phyloP scores from a whole-genome alignment of 2,888 invertebrate species.

The Drosophila kambysellisi region DNA sequence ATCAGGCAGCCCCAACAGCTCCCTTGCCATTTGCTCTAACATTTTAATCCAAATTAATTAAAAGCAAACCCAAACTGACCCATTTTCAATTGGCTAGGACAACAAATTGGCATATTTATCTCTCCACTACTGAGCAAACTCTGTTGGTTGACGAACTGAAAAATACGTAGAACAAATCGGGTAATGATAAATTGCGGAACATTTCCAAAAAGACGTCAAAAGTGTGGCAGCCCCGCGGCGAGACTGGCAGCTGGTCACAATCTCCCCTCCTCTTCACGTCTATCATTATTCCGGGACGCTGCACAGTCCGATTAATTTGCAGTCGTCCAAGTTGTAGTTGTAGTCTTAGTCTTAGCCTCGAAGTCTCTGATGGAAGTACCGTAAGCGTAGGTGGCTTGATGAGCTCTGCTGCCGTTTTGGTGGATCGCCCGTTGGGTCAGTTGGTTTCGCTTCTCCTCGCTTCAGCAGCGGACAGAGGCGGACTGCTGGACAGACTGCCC shows the following conservation, averaged over 20 bases:
- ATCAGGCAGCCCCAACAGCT: slow-evolving; percentile 54
- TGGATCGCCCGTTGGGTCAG: slow-evolving; percentile 48
- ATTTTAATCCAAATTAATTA: slow-evolving; percentile 79
- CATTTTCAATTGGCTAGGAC: slow-evolving; percentile 37
- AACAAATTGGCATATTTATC: slow-evolving; percentile 64
- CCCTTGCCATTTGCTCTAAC: slow-evolving; percentile 49
- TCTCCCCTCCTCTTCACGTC: slow-evolving; percentile 5
- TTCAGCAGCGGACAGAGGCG: slow-evolving; percentile 46
- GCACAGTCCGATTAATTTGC: slow-evolving; percentile 70
- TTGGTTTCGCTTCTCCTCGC: slow-evolving; percentile 46
- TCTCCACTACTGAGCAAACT: neutral
- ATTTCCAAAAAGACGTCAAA: slow-evolving; percentile 69
- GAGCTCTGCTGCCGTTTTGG: slow-evolving; percentile 63
- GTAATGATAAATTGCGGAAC: slow-evolving; percentile 67
- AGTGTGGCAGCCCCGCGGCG: slow-evolving; percentile 69
- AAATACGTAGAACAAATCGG: slow-evolving; percentile 40
- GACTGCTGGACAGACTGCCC: slow-evolving; percentile 25
- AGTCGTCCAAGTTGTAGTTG: slow-evolving; percentile 29
- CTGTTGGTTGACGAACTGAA: slow-evolving; percentile 47
- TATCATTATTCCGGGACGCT: slow-evolving; percentile 55
- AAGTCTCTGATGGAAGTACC: slow-evolving; percentile 57
- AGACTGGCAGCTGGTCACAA: slow-evolving; percentile 30
- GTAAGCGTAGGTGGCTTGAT: slow-evolving; percentile 79
- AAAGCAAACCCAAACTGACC: slow-evolving; percentile 58
- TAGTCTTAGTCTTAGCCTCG: slow-evolving; percentile 19